A percentile compares a stretch with the other conserved stretches of the same genome.
These are phyloP conservation scores for Nyctalus aviator DNA, from an alignment of 2,797 vertebrate genomes.

Conservation along the genomic window DNA sequence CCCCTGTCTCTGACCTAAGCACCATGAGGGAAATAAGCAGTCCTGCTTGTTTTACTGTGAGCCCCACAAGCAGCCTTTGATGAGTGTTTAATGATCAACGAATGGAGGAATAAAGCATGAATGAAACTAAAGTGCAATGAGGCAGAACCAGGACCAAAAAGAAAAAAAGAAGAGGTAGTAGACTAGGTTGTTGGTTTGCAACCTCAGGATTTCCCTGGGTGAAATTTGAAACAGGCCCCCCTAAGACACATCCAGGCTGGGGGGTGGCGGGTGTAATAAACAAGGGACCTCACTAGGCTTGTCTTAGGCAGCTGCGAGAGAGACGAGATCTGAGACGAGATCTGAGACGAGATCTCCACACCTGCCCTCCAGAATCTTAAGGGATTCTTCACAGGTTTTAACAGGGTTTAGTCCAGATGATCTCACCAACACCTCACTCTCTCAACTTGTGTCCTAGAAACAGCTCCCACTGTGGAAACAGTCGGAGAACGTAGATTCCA, in stretches of 20 bases:
- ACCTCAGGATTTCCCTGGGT: not conserved
- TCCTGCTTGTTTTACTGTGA: not conserved
- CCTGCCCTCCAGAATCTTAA: not conserved
- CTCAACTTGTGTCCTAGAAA: not conserved
- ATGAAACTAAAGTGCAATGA: not conserved
- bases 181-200: not conserved
- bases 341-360: not conserved
- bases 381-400: not conserved
- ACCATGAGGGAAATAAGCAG: not conserved
- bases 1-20: no score
- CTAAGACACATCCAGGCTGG: not conserved
- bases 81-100: not conserved
- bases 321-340: rapidly evolving
- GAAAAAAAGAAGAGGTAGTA: not conserved
- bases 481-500: not conserved
- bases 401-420: not conserved
- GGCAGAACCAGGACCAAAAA: not conserved
- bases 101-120: not conserved
- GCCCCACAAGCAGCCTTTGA: not conserved
- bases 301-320: not conserved
- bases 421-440: not conserved
- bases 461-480: rapidly evolving
- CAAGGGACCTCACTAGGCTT: not conserved
- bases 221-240: not conserved
- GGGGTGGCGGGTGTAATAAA: not conserved